Evolutionary conservation across 2,113 vertebrate genomes (phyloP).

Genomic region (Opisthocomus hoazin): DNA sequence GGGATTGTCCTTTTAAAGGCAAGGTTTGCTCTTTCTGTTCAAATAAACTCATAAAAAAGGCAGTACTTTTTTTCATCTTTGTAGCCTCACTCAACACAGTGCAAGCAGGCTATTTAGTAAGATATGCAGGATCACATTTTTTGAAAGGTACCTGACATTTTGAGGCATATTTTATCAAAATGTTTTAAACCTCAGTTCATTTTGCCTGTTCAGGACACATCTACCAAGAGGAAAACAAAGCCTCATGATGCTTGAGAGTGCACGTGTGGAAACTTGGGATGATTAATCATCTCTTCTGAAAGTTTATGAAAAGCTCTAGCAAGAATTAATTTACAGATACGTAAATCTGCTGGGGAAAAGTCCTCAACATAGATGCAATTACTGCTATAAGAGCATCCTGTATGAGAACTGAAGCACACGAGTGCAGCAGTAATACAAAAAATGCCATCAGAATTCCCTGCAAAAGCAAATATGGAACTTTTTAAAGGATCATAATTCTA

Average conservation of each 20-base stretch:
- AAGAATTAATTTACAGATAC: background rate
- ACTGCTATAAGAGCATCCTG: background rate
- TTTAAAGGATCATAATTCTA: background rate
- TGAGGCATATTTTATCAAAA: background rate
- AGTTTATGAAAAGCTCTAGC: background rate
- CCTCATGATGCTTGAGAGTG: background rate
- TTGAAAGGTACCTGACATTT: background rate
- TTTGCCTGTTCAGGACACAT: background rate
- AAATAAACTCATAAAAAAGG: background rate
- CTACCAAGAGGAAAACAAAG: conserved; percentile 21
- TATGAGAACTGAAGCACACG: background rate
- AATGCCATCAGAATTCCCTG: background rate
- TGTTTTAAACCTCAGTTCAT: background rate
- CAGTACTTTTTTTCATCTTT: background rate
- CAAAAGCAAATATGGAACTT: background rate
- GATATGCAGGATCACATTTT: background rate
- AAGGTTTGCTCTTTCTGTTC: background rate
- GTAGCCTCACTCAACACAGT: background rate
- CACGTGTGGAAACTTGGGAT: background rate
- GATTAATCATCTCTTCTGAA: background rate
- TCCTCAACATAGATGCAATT: background rate
- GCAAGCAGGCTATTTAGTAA: background rate
- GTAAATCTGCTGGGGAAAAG: background rate
- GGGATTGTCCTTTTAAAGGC: background rate
- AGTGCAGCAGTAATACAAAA: background rate